Base-by-base conservation (phyloP, 2,888 invertebrate species). In the Habrosyne pyritoides region DNA sequence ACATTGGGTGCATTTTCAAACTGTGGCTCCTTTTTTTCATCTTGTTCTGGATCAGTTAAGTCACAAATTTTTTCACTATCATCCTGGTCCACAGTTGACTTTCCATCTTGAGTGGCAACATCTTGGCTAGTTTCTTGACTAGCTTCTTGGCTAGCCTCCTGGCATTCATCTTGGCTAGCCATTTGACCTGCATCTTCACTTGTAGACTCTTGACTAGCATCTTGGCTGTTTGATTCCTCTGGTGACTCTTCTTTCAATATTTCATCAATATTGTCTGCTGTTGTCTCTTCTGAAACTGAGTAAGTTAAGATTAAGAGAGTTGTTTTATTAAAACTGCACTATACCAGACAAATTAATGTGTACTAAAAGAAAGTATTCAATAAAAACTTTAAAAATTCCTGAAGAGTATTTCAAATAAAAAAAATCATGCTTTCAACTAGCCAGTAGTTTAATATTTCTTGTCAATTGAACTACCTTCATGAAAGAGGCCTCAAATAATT, bases 1-100 rank as follows among this genome's bases (percentile, higher is more conserved):
- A 89, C 69, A 81, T 93, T 88, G 8, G 93, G 93, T 7, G 94
- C 90, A 10, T 93, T 93, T 60, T 93, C 91, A 84, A 94, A 93
- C 66, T 92, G 86, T 26, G 93, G 90, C 61, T 91, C 87, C 2
- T 77, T 83, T 28, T 86, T 84, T 14, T 87, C 86, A 67, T 87
- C 83, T 48, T 65, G 61, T 12, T 80, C 77, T 57, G 69, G 65
- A 42, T 68, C 69, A 8, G 64, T 61, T 6, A 36, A n/a, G 6
- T 36, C 36, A 14, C 36, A 5, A n/a, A 66, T 76, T 56, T 81
- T 78, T n/a, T 79, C 72, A 22, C 63, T 67, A 52, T 71, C 71
- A 54, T 59, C 63, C 24, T 64, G 69, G 10, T 59, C 56, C 21
- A 46, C 50, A 8, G 14, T 33, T 57, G 50, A 64, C 61, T 47